phyloP scores from a whole-genome alignment of 2,113 vertebrate species.

The Phocoena sinus region DNA sequence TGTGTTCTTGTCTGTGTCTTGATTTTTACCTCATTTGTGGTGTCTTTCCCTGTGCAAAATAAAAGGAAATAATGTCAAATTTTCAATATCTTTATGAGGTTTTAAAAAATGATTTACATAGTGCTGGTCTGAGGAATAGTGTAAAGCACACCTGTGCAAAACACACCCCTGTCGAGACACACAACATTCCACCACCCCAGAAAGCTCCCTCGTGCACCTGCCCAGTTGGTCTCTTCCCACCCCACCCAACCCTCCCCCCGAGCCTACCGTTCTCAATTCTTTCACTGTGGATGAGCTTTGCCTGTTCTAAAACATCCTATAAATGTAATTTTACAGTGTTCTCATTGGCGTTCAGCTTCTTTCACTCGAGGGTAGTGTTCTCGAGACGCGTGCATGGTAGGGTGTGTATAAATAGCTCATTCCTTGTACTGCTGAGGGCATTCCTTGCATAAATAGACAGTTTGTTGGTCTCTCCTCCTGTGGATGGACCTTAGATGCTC shows the following conservation, averaged over 20 bases:
- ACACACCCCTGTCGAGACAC: not conserved
- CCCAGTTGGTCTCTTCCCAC: no score
- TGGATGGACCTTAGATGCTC: not conserved
- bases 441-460: no score
- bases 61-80: not conserved
- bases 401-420: not conserved
- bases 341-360: not conserved
- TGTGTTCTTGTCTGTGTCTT: not conserved
- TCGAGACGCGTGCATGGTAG: fast-evolving
- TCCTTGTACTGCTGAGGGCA: fast-evolving
- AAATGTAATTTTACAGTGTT: fast-evolving
- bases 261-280: not conserved
- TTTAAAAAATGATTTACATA: not conserved
- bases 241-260: no score
- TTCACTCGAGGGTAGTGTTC: not conserved
- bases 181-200: not conserved
- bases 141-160: not conserved
- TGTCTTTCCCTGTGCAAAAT: not conserved
- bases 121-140: not conserved
- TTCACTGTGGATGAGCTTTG: not conserved
- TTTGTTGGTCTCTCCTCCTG: not conserved
- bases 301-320: not conserved
- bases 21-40: not conserved
- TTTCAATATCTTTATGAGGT: not conserved
- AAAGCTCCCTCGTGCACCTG: not conserved